Conservation (phyloP, 2,888 invertebrate species). For the Folsomia manolachei region DNA sequence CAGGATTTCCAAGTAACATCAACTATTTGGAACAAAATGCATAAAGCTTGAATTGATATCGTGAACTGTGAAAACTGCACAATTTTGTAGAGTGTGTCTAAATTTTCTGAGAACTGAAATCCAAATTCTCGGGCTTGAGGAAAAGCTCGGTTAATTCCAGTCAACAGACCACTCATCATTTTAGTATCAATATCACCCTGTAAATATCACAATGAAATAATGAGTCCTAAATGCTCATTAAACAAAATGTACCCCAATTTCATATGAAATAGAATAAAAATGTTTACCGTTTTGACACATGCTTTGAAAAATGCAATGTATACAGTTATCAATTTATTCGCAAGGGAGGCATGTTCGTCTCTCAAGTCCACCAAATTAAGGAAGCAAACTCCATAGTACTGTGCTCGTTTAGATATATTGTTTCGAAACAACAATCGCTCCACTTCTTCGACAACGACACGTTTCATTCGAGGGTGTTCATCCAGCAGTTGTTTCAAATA, state of each 20-base stretch:
- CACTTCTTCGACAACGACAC: conserved; percentile 78
- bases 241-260: neutral
- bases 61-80: conserved; percentile 77
- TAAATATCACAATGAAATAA: too few species aligned
- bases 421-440: conserved; percentile 82
- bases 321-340: conserved; percentile 78
- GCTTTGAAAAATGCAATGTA: conserved; percentile 96
- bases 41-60: conserved; percentile 61
- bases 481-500: conserved; percentile 76
- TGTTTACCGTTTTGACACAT: conserved; percentile 74
- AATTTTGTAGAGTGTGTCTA: conserved; percentile 75
- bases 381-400: conserved; percentile 91
- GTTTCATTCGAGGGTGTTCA: conserved; percentile 88
- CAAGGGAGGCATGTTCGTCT: conserved; percentile 70
- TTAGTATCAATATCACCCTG: conserved; percentile 74
- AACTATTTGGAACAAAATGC: conserved; percentile 65
- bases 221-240: conserved; percentile 16
- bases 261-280: neutral
- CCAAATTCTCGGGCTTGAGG: conserved; percentile 70
- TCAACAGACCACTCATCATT: conserved; percentile 77
- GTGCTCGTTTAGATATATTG: conserved; percentile 79
- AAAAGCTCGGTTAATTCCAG: conserved; percentile 79
- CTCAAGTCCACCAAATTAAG: conserved; percentile 78
- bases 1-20: conserved; percentile 56
- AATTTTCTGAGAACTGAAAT: conserved; percentile 61